These are phyloP conservation scores for Eulimnadia texana DNA, from an alignment of 1,140 invertebrate genomes.

Conservation along the genomic window DNA sequence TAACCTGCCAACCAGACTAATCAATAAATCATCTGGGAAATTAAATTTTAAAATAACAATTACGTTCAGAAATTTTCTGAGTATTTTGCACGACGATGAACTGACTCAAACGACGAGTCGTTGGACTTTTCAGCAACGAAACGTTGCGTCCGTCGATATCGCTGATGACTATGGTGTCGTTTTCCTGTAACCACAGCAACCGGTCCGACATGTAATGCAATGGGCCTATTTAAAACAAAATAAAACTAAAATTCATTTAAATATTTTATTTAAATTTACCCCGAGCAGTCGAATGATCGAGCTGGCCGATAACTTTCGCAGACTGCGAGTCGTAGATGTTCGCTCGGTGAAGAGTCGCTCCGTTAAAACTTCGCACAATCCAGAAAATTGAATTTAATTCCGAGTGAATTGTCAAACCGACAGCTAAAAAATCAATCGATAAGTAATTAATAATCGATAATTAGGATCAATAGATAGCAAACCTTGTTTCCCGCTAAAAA, in stretches of 20 bases:
- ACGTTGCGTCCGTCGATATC: slow-evolving; percentile 58
- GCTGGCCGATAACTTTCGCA: not conserved
- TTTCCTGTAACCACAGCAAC: slow-evolving; percentile 62
- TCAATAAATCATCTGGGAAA: not conserved
- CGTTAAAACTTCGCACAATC: slow-evolving; percentile 57
- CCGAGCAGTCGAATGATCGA: slow-evolving; percentile 18
- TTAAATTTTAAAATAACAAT: not conserved
- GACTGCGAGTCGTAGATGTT: not conserved
- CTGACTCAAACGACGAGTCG: slow-evolving; percentile 45
- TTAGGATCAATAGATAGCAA: too few species aligned
- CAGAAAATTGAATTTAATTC: slow-evolving; percentile 49
- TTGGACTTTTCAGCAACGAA: slow-evolving; percentile 47
- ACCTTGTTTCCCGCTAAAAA: slow-evolving; percentile 64
- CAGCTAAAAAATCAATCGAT: slow-evolving; percentile 38
- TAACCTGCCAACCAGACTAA: slow-evolving; percentile 26
- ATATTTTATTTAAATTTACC: slow-evolving; percentile 11
- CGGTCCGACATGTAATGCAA: slow-evolving; percentile 62
- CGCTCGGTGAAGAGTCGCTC: slow-evolving; percentile 22
- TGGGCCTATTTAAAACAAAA: slow-evolving; percentile 31
- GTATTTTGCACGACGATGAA: slow-evolving; percentile 55
- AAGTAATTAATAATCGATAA: not conserved
- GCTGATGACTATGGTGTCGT: slow-evolving; percentile 57
- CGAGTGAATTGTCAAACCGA: slow-evolving; percentile 59
- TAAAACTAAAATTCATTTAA: not conserved
- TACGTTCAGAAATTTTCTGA: slow-evolving; percentile 22